Conservation (phyloP, 2,113 vertebrate species). For the Ariopsis seemanni region DNA sequence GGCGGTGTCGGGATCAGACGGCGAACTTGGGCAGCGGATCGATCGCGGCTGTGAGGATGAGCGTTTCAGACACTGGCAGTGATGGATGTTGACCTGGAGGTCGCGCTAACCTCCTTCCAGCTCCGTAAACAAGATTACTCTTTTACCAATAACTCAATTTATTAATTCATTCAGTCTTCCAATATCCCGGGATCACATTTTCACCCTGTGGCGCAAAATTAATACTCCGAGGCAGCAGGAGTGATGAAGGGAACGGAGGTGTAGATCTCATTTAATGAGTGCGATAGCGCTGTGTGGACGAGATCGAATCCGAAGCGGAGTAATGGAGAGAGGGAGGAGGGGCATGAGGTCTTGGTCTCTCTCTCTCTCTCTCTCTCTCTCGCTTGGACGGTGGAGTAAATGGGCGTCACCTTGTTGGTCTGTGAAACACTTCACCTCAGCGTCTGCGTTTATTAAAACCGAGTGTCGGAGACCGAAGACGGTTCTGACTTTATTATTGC, state of each 20-base stretch:
- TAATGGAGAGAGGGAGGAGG: too few species aligned
- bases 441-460: too few species aligned
- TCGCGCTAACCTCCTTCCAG: neutral
- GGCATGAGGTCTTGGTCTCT: too few species aligned
- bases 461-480: neutral
- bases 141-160: neutral
- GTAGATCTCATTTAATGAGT: neutral
- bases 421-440: too few species aligned
- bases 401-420: too few species aligned
- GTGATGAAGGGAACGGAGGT: neutral
- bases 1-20: neutral
- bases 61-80: neutral
- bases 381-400: too few species aligned
- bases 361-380: too few species aligned
- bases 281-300: conserved; percentile 25
- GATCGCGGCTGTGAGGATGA: neutral
- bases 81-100: neutral
- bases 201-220: neutral
- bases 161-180: neutral
- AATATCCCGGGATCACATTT: neutral
- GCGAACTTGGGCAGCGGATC: neutral
- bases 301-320: conserved; percentile 29
- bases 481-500: neutral
- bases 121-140: conserved; percentile 1
- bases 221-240: neutral